These are phyloP conservation scores for Heterohyrax brucei DNA, from an alignment of 2,797 vertebrate species.

Conservation along the genomic window DNA sequence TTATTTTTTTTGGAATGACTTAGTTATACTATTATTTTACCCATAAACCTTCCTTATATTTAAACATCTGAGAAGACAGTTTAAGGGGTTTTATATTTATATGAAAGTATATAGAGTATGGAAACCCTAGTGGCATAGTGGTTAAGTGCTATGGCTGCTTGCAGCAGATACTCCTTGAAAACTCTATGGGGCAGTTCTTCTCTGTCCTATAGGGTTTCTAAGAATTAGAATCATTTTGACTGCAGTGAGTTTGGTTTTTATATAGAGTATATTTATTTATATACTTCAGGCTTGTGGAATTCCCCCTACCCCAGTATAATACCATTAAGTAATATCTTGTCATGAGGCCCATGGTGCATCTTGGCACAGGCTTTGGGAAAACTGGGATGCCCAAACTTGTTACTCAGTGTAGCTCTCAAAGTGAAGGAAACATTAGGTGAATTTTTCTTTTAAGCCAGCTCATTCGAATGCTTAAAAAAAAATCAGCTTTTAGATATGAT, in stretches of 20 bases:
- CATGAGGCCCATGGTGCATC: background rate
- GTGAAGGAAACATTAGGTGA: background rate
- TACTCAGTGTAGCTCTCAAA: background rate
- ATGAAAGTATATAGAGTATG: too few species aligned
- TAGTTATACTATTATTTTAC: background rate
- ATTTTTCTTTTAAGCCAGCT: background rate
- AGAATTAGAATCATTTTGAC: too few species aligned
- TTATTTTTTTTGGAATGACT: background rate
- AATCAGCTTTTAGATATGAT: background rate
- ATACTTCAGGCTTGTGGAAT: background rate
- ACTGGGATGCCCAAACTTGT: background rate
- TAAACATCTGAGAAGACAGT: background rate
- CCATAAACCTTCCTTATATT: background rate
- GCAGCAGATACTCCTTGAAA: too few species aligned
- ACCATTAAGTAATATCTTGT: background rate
- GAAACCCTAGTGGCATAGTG: too few species aligned
- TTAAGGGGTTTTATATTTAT: background rate
- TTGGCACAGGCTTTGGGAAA: background rate
- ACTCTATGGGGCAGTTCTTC: too few species aligned
- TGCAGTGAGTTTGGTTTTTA: too few species aligned
- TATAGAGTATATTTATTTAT: background rate
- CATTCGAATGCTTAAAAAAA: background rate
- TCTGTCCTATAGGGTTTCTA: too few species aligned
- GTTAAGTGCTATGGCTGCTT: too few species aligned
- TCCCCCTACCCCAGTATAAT: background rate